A percentile compares a stretch with the other conserved stretches of the same genome.
Conservation (phyloP, 2,888 invertebrate genomes). For the Agrochola macilenta region DNA sequence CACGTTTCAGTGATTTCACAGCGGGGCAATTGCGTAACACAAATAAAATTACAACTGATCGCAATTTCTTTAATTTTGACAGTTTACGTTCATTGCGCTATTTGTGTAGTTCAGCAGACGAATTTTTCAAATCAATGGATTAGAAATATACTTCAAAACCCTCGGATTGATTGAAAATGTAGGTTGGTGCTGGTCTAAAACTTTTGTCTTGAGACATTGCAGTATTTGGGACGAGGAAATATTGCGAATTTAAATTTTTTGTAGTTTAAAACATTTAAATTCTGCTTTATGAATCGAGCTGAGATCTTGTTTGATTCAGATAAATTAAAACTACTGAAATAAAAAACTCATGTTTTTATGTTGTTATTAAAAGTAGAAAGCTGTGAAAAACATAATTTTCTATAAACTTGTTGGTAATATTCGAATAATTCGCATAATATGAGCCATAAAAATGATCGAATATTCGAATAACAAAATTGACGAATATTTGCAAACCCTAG, state of each 20-base stretch:
- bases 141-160: neutral
- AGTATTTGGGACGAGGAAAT: neutral
- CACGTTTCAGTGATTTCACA: neutral
- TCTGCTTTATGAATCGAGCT: neutral
- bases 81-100: neutral
- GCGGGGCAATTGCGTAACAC: neutral
- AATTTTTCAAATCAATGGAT: neutral
- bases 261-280: neutral
- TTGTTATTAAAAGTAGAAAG: neutral
- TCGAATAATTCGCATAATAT: neutral
- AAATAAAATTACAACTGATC: neutral
- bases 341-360: neutral
- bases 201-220: neutral
- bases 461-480: neutral
- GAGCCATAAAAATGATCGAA: neutral
- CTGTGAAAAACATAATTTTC: neutral
- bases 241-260: neutral
- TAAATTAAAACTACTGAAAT: neutral
- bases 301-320: neutral
- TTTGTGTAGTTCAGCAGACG: neutral
- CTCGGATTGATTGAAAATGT: neutral
- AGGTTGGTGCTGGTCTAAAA: neutral
- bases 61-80: neutral
- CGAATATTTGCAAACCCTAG: neutral
- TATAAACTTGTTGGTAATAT: neutral